Conservation (phyloP, 2,113 vertebrate genomes). For the Pleuronectes platessa region DNA sequence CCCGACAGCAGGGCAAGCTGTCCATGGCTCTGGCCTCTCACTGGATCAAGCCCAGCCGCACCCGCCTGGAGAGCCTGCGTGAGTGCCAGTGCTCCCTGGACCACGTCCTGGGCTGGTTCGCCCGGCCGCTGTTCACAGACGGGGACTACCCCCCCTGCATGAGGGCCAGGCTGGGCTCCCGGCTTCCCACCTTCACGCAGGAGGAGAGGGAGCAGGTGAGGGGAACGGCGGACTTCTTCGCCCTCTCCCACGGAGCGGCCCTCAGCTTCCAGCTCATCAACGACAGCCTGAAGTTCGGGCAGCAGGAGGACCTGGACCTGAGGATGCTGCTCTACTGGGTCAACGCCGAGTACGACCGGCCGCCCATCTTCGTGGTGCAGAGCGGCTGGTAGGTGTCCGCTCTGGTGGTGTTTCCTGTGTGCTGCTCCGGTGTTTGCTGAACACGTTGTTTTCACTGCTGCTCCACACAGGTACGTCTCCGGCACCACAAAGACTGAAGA, state of each 20-base stretch:
- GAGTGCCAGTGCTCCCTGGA: slow-evolving; percentile 95
- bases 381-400: slow-evolving; percentile 88
- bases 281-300: slow-evolving; percentile 90
- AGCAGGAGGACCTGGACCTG: slow-evolving; percentile 91
- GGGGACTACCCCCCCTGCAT: slow-evolving; percentile 95
- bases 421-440: background rate
- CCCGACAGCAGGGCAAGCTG: slow-evolving; percentile 86
- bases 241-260: slow-evolving; percentile 93
- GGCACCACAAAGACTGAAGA: slow-evolving; percentile 92
- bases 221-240: slow-evolving; percentile 95
- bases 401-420: background rate
- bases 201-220: slow-evolving; percentile 85
- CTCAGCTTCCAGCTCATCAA: slow-evolving; percentile 95
- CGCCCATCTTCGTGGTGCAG: slow-evolving; percentile 94
- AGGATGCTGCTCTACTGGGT: slow-evolving; percentile 96
- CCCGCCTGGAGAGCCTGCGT: slow-evolving; percentile 82
- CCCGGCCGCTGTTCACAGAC: slow-evolving; percentile 92
- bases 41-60: slow-evolving; percentile 91
- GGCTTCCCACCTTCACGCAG: slow-evolving; percentile 88
- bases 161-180: slow-evolving; percentile 86
- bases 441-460: background rate
- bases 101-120: slow-evolving; percentile 97
- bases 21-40: slow-evolving; percentile 96
- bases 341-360: slow-evolving; percentile 89
- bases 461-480: slow-evolving; percentile 83